Conservation (phyloP, 2,113 vertebrate genomes). For the Procavia capensis region DNA sequence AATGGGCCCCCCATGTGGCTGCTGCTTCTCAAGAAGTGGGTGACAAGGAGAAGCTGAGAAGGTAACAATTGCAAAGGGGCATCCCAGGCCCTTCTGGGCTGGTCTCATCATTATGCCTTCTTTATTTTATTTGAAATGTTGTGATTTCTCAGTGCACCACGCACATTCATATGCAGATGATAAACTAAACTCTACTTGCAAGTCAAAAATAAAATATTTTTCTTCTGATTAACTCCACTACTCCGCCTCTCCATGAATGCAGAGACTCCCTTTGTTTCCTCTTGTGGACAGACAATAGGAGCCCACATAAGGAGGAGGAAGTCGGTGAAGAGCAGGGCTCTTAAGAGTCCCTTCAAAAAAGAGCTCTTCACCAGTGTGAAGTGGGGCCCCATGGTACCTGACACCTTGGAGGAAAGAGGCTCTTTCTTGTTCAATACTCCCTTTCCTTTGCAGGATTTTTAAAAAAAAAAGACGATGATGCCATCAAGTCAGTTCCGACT, state of each 20-base stretch:
- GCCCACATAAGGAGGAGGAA: neutral
- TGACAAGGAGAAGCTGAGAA: neutral
- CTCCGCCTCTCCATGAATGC: neutral
- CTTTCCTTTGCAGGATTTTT: neutral
- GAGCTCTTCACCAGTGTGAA: neutral
- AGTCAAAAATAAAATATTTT: neutral
- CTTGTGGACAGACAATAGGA: neutral
- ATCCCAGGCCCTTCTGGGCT: neutral
- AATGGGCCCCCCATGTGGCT: rapidly evolving
- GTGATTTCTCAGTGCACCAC: neutral
- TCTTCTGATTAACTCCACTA: neutral
- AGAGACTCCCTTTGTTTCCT: neutral
- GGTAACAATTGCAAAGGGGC: neutral
- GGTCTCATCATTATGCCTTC: neutral
- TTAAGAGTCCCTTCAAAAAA: neutral
- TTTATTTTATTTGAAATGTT: neutral
- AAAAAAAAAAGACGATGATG: too few relatives aligned
- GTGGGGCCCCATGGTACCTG: neutral
- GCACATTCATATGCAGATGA: neutral
- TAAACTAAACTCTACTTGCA: neutral
- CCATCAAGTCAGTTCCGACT: too few relatives aligned
- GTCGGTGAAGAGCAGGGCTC: neutral
- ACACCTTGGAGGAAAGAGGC: neutral
- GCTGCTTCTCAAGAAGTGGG: neutral
- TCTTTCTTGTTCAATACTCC: neutral